A percentile compares a stretch with the other conserved stretches of the same genome.
Evolutionary conservation across 2,113 vertebrate species (phyloP).

Genomic region (Condylura cristata): DNA sequence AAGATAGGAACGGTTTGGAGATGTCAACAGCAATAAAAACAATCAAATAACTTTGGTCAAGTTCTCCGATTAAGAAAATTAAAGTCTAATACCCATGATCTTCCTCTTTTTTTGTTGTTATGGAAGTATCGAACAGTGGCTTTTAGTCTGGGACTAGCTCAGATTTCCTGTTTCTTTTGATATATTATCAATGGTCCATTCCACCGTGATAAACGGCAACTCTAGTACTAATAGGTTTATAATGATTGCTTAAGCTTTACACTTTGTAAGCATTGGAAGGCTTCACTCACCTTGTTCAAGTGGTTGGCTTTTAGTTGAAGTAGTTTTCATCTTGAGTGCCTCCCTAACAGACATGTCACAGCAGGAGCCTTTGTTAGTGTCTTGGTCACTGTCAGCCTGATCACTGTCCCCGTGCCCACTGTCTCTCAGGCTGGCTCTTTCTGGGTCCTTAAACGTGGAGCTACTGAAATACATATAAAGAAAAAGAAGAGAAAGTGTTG

Average conservation of each 20-base stretch:
- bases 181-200: slow-evolving; percentile 84
- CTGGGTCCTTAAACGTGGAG: slow-evolving; percentile 99
- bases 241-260: slow-evolving; percentile 75
- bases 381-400: slow-evolving; percentile 99
- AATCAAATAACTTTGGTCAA: slow-evolving; percentile 59
- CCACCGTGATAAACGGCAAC: slow-evolving; percentile 86
- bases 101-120: background rate
- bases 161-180: slow-evolving; percentile 67
- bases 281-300: slow-evolving; percentile 96
- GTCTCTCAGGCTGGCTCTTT: slow-evolving; percentile 99
- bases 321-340: slow-evolving; percentile 98
- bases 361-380: slow-evolving; percentile 99
- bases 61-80: slow-evolving; percentile 43
- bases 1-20: slow-evolving; percentile 53
- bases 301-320: slow-evolving; percentile 95
- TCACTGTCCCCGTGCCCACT: slow-evolving; percentile 99
- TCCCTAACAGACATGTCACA: slow-evolving; percentile 99
- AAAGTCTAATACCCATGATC: background rate
- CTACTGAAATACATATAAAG: slow-evolving; percentile 90
- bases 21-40: slow-evolving; percentile 41
- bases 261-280: slow-evolving; percentile 71
- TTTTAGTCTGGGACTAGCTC: slow-evolving; percentile 59
- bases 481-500: slow-evolving; percentile 83
- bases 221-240: slow-evolving; percentile 74
- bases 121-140: slow-evolving; percentile 20